Percentiles rank a stretch among this genome's conserved stretches.
These are phyloP conservation scores for Bombus sibiricus DNA, from an alignment of 1,140 invertebrate species.

Conservation along the genomic window DNA sequence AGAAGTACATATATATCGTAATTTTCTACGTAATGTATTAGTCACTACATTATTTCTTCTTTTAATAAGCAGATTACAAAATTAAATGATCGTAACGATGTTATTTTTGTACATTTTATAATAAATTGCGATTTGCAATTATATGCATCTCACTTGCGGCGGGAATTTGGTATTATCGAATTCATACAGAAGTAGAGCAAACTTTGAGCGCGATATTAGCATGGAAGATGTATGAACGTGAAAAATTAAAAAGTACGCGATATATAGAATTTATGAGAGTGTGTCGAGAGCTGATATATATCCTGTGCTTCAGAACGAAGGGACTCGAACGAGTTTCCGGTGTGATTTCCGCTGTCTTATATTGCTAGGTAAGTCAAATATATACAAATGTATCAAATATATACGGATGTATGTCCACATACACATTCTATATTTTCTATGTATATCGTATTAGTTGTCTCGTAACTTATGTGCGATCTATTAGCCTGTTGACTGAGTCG, in stretches of 20 bases:
- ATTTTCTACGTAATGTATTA: too few species aligned
- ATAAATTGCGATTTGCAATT: too few species aligned
- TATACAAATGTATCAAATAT: constrained; percentile 15
- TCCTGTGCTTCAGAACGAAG: constrained; percentile 6
- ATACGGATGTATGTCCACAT: not conserved
- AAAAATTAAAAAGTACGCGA: not conserved
- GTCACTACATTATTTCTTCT: too few species aligned
- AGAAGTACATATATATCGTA: too few species aligned
- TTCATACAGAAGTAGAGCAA: not conserved
- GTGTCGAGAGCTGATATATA: constrained; percentile 3
- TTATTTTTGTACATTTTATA: not conserved
- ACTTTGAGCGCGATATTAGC: rapidly evolving
- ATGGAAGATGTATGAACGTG: not conserved
- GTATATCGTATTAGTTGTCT: not conserved
- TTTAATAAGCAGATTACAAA: rapidly evolving
- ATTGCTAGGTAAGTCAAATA: constrained; percentile 13
- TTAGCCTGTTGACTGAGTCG: too few species aligned
- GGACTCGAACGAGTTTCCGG: constrained; percentile 45
- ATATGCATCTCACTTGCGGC: not conserved
- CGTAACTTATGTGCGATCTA: not conserved
- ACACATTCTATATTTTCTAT: constrained; percentile 27
- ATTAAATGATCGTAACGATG: too few species aligned
- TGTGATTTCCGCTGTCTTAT: constrained; percentile 62
- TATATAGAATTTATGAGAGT: not conserved
- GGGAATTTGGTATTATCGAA: too few species aligned